phyloP scores from a whole-genome alignment of 2,113 vertebrate species.

The Forbesichthys agassizii region DNA sequence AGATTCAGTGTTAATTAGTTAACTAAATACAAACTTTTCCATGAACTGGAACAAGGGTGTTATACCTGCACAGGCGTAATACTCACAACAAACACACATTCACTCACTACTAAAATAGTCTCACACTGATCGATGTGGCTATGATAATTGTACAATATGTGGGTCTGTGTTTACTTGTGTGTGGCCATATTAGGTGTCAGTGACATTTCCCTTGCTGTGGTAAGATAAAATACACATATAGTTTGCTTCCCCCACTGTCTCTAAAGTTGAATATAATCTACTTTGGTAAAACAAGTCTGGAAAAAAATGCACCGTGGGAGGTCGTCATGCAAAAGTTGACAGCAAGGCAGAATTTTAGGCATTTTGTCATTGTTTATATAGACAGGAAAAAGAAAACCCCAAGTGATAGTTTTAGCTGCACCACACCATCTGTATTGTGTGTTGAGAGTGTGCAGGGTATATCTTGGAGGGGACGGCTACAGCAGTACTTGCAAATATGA shows the following conservation, averaged over 20 bases:
- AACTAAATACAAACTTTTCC: too few relatives aligned
- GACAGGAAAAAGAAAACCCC: neutral
- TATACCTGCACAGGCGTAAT: neutral
- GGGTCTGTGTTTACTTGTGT: too few relatives aligned
- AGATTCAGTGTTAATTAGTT: too few relatives aligned
- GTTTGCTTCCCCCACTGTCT: too few relatives aligned
- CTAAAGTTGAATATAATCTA: too few relatives aligned
- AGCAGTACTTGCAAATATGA: slow-evolving; percentile 40
- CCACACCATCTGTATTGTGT: slow-evolving; percentile 11
- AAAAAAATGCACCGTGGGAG: neutral
- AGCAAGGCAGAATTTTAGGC: slow-evolving; percentile 3
- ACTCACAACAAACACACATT: neutral
- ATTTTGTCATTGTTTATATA: neutral
- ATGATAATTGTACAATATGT: too few relatives aligned
- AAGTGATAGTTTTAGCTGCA: slow-evolving; percentile 18
- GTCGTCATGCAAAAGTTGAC: neutral
- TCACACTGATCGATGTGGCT: neutral
- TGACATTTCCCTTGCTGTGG: too few relatives aligned
- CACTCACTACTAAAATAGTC: neutral
- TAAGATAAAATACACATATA: too few relatives aligned
- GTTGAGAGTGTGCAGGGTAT: slow-evolving; percentile 10
- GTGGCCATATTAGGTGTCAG: too few relatives aligned
- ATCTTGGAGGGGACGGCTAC: slow-evolving; percentile 47
- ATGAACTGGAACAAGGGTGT: neutral
- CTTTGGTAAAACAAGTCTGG: too few relatives aligned